Evolutionary conservation across 64 coral and sea anemone genomes (phyloP), one percentile per base, ranked within the genome.

Genomic region (Stichodactyla mertensii): DNA sequence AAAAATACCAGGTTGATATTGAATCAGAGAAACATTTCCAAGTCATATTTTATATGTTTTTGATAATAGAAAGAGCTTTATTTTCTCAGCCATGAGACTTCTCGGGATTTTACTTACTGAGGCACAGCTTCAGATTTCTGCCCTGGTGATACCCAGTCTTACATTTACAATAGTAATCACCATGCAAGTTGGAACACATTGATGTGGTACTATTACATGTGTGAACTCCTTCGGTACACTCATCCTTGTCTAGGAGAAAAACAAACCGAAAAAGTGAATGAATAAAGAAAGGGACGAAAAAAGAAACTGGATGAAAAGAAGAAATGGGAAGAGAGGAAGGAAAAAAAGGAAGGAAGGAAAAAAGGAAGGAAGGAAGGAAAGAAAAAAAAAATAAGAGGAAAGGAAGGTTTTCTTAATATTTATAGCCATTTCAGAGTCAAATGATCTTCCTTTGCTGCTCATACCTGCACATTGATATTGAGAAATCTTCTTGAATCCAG

Each of bases 101-200:
- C 7, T 27, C 10, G 10, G 56, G 13, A 4, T 7, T 74, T 27
- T 19, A 86, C 89, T 12, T 79, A 90, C 89, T 51, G 7, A 78
- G 20, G 61, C 89, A 90, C 7, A 90, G 9, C 51, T 86, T 90
- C 26, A 77, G 71, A 55, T 71, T 86, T 16, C 55, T 19, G 5
- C 70, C 83, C n/a, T 86, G 83, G 52, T 71, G 74, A 60, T 85
- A 90, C 6, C 89, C 89, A 12, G 8, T 10, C 16, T 85, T 79
- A 59, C 89, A 90, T 19, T 36, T 13, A 28, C 89, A 90, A 18
- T 56, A 52, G 53, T 16, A 90, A 24, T 51, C 28, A 52, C 89
- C 89, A 4, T 24, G 64, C 6, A 28, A 14, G 24, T 90, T 84
- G 0, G 24, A 0, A 19, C 89, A 90, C 16, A 16, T 81, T 7